Base-by-base conservation (phyloP, 2,888 invertebrate species). In the Ferrisia virgata region DNA sequence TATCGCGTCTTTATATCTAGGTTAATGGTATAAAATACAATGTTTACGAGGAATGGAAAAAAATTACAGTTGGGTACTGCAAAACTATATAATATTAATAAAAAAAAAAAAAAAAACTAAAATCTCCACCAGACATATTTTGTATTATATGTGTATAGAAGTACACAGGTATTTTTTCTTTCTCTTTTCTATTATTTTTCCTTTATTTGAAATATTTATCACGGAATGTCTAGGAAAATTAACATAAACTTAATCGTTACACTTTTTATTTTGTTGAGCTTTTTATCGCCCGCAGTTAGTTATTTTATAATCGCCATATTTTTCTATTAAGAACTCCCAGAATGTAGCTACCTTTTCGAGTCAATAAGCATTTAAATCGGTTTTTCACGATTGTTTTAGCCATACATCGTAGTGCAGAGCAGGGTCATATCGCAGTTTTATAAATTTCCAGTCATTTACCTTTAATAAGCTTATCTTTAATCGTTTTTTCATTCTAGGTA, bases 11-110 rank as follows among this genome's bases (percentile, higher is more conserved):
- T 82, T 36, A 82, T 82, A 82, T 82, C 82, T 82, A 82, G 82
- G 82, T 82, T 82, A 82, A 82, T 82, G 82, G 82, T 82, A 82
- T 82, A 82, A 82, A 82, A 64, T 82, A 82, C 82, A 82, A 82
- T 82, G 82, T 82, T 82, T 64, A 82, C 64, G 82, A 58, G 28
- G 64, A 36, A 36, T 36, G 53, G 28, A 76, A 64, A 64, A 76
- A 76, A 76, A 76, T 76, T 76, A 76, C 72, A 8, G 31, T 76
- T 22, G 53, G 53, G 53, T 33, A 36, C 72, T 36, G 72, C 72
- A 36, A 36, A 82, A 82, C 64, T 39, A 58, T 64, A 82, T 39
- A 82, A 82, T 58, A 82, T 58, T 82, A 76, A 36, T 82, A 82
- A 82, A 58, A 81, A 81, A 58, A n/a, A n/a, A n/a, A n/a, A n/a